These are phyloP conservation scores for Stegastes partitus DNA, from an alignment of 2,113 vertebrate genomes.

Conservation along the genomic window DNA sequence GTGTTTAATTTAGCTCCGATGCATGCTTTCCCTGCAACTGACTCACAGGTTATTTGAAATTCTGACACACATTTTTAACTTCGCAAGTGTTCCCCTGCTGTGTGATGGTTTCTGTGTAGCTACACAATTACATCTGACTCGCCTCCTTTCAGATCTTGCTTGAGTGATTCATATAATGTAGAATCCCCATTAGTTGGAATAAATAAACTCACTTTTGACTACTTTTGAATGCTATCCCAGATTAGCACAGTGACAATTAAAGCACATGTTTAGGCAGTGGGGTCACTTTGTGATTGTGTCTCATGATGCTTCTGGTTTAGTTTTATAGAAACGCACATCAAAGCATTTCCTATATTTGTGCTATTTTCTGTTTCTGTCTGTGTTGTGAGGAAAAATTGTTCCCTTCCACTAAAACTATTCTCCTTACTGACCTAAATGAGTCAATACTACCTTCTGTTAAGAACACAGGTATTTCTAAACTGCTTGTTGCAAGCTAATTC, in stretches of 20 bases:
- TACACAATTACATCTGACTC: no score
- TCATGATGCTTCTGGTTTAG: background rate
- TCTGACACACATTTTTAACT: slow-evolving; percentile 3
- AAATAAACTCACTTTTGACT: background rate
- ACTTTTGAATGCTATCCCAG: background rate
- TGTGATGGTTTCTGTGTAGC: background rate
- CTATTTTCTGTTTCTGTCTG: background rate
- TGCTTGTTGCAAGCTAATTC: background rate
- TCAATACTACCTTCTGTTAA: slow-evolving; percentile 15
- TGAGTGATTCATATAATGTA: no score
- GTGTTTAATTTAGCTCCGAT: slow-evolving; percentile 16
- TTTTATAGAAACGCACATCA: slow-evolving; percentile 38
- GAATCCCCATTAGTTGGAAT: no score
- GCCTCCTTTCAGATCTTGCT: no score
- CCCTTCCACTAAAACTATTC: background rate
- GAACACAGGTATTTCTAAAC: slow-evolving; percentile 9
- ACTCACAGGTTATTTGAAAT: background rate
- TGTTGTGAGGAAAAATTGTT: background rate
- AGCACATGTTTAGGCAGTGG: background rate
- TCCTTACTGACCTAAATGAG: slow-evolving; percentile 53
- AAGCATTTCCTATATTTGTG: slow-evolving; percentile 4
- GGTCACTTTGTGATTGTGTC: slow-evolving; percentile 11
- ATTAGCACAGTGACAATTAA: slow-evolving; percentile 13
- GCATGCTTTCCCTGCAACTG: background rate
- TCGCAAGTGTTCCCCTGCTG: background rate